These are phyloP conservation scores for Polydrusus cervinus DNA, from an alignment of 2,888 invertebrate species.

Conservation along the genomic window DNA sequence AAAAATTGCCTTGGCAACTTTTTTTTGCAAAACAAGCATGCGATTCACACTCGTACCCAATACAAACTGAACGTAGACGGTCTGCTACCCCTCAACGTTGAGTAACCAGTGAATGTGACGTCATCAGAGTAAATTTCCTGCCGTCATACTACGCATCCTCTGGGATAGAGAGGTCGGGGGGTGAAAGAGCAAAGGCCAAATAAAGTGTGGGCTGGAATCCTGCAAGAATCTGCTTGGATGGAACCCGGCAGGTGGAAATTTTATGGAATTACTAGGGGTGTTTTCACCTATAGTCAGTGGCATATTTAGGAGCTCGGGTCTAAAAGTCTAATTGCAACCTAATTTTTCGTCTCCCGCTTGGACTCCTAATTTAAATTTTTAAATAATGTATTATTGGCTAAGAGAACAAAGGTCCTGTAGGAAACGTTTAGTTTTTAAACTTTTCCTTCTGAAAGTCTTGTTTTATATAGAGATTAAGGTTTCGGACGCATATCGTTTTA, in stretches of 20 bases:
- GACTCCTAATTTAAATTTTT: too few species aligned
- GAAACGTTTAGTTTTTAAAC: too few species aligned
- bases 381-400: too few species aligned
- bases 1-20: too few species aligned
- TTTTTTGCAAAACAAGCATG: neutral
- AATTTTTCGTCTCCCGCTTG: too few species aligned
- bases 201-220: neutral
- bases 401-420: too few species aligned
- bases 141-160: constrained; percentile 12
- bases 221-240: neutral
- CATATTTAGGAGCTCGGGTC: too few species aligned
- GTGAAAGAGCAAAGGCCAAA: neutral
- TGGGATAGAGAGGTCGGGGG: constrained; percentile 1
- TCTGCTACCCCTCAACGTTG: neutral
- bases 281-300: too few species aligned
- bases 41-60: neutral
- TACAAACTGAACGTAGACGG: neutral
- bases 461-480: too few species aligned
- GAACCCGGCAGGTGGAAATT: neutral
- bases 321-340: too few species aligned
- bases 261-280: neutral
- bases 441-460: too few species aligned
- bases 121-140: constrained; percentile 8
- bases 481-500: too few species aligned
- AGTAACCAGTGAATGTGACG: neutral